phyloP scores from a whole-genome alignment of 2,888 invertebrate species.

The Chymomyza amoena region DNA sequence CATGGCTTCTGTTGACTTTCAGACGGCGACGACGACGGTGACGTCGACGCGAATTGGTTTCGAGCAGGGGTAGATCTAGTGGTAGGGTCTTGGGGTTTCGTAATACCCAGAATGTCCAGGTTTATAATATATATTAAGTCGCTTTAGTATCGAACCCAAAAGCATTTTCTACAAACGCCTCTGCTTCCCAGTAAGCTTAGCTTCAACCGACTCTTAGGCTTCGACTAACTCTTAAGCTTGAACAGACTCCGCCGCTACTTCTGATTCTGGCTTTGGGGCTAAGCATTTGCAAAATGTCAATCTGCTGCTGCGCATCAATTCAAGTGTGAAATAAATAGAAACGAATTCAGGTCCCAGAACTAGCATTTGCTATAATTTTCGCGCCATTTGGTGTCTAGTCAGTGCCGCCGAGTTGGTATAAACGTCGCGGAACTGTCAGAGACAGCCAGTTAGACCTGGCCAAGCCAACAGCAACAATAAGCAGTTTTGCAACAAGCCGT shows the following conservation, averaged over 20 bases:
- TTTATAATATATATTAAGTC: no score
- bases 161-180: no score
- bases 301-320: conserved; percentile 72
- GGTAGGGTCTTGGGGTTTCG: background rate
- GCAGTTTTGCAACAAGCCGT: conserved; percentile 12
- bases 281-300: conserved; percentile 77
- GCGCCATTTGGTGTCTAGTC: conserved; percentile 64
- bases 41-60: conserved; percentile 36
- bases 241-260: background rate
- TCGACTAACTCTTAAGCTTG: conserved; percentile 1
- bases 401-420: conserved; percentile 26
- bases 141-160: no score
- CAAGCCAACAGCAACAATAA: conserved; percentile 17
- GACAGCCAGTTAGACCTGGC: conserved; percentile 11
- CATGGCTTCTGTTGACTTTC: conserved; percentile 40
- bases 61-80: conserved; percentile 7
- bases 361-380: conserved; percentile 71
- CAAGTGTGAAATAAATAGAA: conserved; percentile 74
- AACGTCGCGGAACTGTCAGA: conserved; percentile 36
- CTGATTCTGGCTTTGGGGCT: conserved; percentile 1
- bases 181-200: no score
- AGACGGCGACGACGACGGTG: conserved; percentile 1
- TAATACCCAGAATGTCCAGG: no score
- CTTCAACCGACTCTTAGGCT: background rate
- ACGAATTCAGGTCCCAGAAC: conserved; percentile 67